Evolutionary conservation across 2,113 vertebrate genomes (phyloP).

Genomic region (Bucco capensis): DNA sequence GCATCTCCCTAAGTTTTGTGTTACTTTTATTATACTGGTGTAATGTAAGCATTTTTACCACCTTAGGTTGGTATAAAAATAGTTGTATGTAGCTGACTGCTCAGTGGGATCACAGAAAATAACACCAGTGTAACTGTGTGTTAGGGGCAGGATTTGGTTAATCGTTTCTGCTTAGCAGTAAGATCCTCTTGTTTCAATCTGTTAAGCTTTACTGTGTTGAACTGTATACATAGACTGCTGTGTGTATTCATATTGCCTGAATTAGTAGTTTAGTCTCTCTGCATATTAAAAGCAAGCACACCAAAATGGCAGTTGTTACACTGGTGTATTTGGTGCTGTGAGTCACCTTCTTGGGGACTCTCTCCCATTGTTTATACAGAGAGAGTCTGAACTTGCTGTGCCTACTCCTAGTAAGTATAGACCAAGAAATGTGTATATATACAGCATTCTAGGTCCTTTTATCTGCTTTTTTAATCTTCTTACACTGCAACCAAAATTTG

Average conservation of each 20-base stretch:
- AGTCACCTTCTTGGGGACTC: accelerated
- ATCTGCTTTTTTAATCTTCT: not conserved
- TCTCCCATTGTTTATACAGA: not conserved
- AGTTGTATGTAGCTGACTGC: not conserved
- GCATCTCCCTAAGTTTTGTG: not conserved
- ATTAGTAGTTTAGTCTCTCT: not conserved
- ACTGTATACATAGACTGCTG: not conserved
- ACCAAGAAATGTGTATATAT: not conserved
- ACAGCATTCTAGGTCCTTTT: not conserved
- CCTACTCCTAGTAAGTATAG: not conserved
- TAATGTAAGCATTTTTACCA: not conserved
- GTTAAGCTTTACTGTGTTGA: not conserved
- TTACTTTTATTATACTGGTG: not conserved
- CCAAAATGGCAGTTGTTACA: not conserved
- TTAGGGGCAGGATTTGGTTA: not conserved
- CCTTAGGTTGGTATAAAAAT: not conserved
- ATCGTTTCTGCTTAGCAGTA: not conserved
- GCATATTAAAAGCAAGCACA: not conserved
- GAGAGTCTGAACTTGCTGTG: not conserved
- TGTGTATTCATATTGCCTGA: not conserved
- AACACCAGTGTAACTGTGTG: not conserved
- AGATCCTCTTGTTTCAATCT: not conserved
- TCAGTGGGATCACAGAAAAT: not conserved
- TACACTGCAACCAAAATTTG: not conserved
- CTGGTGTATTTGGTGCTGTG: not conserved